These are phyloP conservation scores for Hyperoplus immaculatus DNA, from an alignment of 2,797 vertebrate species.

Conservation along the genomic window DNA sequence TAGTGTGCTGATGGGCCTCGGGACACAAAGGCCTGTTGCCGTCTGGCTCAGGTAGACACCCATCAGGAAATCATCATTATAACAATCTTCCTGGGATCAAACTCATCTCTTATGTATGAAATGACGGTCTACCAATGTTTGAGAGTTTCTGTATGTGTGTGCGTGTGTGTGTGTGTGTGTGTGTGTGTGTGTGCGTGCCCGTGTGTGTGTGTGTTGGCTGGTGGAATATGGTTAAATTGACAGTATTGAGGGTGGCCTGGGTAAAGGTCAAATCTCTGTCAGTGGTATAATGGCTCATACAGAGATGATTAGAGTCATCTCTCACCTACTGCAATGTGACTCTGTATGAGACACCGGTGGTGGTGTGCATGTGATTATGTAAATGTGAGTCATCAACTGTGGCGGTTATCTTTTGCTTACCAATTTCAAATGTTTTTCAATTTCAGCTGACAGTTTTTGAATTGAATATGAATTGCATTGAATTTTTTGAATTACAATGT, in stretches of 20 bases:
- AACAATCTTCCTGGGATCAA: slow-evolving; percentile 43
- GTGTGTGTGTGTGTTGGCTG: slow-evolving; percentile 1
- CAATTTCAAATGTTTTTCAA: background rate
- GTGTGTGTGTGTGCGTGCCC: slow-evolving; percentile 13
- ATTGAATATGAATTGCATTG: background rate
- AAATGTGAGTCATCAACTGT: slow-evolving; percentile 10
- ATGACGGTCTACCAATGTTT: slow-evolving; percentile 17
- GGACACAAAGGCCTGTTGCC: slow-evolving; percentile 39
- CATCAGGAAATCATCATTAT: slow-evolving; percentile 61
- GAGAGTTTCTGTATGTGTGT: background rate
- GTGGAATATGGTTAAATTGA: no score
- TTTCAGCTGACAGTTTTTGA: background rate
- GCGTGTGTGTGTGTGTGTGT: background rate
- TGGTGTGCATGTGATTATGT: slow-evolving; percentile 9
- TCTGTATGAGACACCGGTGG: slow-evolving; percentile 11
- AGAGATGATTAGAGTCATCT: slow-evolving; percentile 31
- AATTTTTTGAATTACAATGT: background rate
- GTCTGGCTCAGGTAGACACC: slow-evolving; percentile 51
- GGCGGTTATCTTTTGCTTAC: background rate
- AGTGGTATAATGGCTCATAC: slow-evolving; percentile 35
- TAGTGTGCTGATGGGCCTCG: slow-evolving; percentile 47
- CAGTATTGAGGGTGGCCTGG: background rate
- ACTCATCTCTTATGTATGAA: slow-evolving; percentile 31
- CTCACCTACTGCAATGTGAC: slow-evolving; percentile 24
- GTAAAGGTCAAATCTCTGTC: slow-evolving; percentile 44